These are phyloP conservation scores for Limonius californicus DNA, from an alignment of 1,140 invertebrate genomes.

Conservation along the genomic window DNA sequence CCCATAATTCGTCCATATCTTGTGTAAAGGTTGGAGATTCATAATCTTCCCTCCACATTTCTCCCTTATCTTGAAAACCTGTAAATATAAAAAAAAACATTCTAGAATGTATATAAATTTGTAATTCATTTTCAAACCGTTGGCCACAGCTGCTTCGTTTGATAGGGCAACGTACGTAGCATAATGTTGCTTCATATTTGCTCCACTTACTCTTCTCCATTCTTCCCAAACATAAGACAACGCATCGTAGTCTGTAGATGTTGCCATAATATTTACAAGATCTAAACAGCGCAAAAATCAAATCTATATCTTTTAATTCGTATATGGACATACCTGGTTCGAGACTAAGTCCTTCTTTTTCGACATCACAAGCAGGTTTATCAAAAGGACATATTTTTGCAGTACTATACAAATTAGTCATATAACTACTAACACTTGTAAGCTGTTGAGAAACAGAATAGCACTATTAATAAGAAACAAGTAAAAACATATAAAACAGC, in stretches of 20 bases:
- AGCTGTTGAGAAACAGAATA: no score
- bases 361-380: slow-evolving; percentile 36
- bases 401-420: slow-evolving; percentile 49
- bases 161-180: slow-evolving; percentile 67
- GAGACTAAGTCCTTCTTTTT: slow-evolving; percentile 34
- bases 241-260: slow-evolving; percentile 67
- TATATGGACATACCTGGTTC: slow-evolving; percentile 41
- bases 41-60: slow-evolving; percentile 49
- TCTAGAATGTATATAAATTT: neutral
- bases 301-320: no score
- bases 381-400: slow-evolving; percentile 42
- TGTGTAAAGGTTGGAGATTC: slow-evolving; percentile 42
- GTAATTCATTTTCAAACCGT: slow-evolving; percentile 36
- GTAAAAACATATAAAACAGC: slow-evolving; percentile 17
- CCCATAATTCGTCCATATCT: slow-evolving; percentile 50
- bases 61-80: slow-evolving; percentile 39
- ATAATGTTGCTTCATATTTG: slow-evolving; percentile 64
- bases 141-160: slow-evolving; percentile 72
- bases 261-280: slow-evolving; percentile 61
- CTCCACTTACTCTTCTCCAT: slow-evolving; percentile 71
- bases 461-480: no score
- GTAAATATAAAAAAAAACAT: neutral
- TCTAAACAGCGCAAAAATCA: slow-evolving; percentile 47
- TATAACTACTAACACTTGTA: slow-evolving; percentile 28
- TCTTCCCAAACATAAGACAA: slow-evolving; percentile 69